Evolutionary conservation across 1,140 invertebrate genomes (phyloP).

Genomic region (Prorops nasuta): DNA sequence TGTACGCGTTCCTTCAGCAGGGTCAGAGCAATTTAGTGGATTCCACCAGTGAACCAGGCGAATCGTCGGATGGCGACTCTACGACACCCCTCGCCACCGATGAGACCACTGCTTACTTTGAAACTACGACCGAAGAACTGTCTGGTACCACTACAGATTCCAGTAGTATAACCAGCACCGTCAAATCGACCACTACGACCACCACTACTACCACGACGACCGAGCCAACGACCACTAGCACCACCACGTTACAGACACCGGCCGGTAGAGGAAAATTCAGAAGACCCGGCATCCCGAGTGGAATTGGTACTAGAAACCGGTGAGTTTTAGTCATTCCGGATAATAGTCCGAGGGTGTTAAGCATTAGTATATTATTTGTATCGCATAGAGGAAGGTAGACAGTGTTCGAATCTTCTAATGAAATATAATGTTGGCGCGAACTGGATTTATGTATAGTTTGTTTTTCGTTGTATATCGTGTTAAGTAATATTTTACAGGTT

Average conservation of each 20-base stretch:
- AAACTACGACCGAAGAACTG: constrained; percentile 59
- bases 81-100: constrained; percentile 51
- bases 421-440: too few relatives aligned
- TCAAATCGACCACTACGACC: constrained; percentile 55
- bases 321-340: too few relatives aligned
- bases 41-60: constrained; percentile 30
- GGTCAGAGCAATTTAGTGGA: constrained; percentile 72
- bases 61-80: constrained; percentile 38
- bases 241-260: constrained; percentile 49
- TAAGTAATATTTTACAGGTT: too few relatives aligned
- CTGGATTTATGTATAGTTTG: too few relatives aligned
- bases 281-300: constrained; percentile 37
- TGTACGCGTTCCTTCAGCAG: constrained; percentile 71
- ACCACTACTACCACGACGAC: constrained; percentile 50
- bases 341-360: too few relatives aligned
- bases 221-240: constrained; percentile 55
- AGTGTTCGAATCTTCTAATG: too few relatives aligned
- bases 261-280: constrained; percentile 52
- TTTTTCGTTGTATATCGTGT: too few relatives aligned
- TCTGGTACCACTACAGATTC: constrained; percentile 55
- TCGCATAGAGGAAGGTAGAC: too few relatives aligned
- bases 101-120: constrained; percentile 60
- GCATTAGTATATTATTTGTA: too few relatives aligned
- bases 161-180: constrained; percentile 53
- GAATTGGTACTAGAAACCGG: constrained; percentile 40